These are phyloP conservation scores for Denticeps clupeoides DNA, from an alignment of 2,797 vertebrate species.

Conservation along the genomic window DNA sequence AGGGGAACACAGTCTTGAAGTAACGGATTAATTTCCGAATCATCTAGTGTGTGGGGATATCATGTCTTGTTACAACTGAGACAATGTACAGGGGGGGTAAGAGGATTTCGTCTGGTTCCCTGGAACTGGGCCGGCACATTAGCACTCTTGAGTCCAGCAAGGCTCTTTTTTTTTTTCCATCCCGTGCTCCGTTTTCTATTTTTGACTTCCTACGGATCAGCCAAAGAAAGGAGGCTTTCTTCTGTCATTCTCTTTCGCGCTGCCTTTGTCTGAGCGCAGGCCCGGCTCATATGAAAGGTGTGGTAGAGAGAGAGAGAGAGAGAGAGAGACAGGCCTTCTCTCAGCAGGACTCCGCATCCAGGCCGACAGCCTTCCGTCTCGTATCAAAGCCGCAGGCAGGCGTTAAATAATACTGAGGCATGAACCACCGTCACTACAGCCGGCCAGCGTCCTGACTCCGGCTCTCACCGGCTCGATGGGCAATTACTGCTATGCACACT, in stretches of 20 bases:
- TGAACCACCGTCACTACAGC: not conserved
- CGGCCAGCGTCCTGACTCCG: not conserved
- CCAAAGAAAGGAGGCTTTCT: not conserved
- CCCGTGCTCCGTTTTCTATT: not conserved
- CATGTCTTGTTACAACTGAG: too few relatives aligned
- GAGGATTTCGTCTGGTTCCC: too few relatives aligned
- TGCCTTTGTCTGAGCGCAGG: not conserved
- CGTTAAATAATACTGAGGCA: conserved; percentile 5
- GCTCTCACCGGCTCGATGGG: not conserved
- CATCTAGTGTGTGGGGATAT: too few relatives aligned
- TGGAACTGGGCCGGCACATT: not conserved
- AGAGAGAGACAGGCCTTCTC: not conserved
- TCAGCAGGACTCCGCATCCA: too few relatives aligned
- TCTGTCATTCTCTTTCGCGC: not conserved
- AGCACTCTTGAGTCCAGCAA: not conserved
- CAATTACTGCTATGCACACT: not conserved
- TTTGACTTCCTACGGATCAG: not conserved
- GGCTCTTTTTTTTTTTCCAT: too few relatives aligned
- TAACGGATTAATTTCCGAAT: too few relatives aligned
- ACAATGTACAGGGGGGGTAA: too few relatives aligned
- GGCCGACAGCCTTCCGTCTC: conserved; percentile 3
- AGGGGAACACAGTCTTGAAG: not conserved
- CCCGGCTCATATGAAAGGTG: not conserved
- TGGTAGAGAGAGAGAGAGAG: not conserved
- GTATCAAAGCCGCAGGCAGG: not conserved